Evolutionary conservation across 2,797 vertebrate species (phyloP).

Genomic region (Anguilla marmorata): DNA sequence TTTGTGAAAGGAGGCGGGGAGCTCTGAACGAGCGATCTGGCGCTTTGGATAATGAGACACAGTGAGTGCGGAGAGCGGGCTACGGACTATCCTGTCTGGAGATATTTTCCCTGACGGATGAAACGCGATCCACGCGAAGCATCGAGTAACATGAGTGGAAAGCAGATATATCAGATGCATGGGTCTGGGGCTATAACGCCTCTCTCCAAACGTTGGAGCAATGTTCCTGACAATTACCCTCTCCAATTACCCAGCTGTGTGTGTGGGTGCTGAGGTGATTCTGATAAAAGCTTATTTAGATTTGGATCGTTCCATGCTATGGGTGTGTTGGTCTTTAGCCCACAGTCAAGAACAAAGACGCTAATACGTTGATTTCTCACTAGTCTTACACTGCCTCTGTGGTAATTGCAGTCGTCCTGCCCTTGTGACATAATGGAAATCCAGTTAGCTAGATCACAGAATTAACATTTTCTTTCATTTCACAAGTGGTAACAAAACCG

Average conservation of each 20-base stretch:
- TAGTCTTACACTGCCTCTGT: constrained; percentile 6
- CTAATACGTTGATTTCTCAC: background rate
- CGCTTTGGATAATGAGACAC: constrained; percentile 61
- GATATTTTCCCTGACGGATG: constrained; percentile 47
- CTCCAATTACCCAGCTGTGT: constrained; percentile 64
- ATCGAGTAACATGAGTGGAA: constrained; percentile 68
- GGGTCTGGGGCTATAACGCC: constrained; percentile 58
- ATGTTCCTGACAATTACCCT: constrained; percentile 68
- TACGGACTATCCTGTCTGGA: background rate
- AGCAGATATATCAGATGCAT: constrained; percentile 71
- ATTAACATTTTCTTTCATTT: constrained; percentile 54
- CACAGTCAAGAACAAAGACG: constrained; percentile 38
- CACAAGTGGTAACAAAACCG: constrained; percentile 51
- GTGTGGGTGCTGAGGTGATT: constrained; percentile 50
- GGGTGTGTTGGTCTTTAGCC: constrained; percentile 34
- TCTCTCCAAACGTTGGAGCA: constrained; percentile 65
- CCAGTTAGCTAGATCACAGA: constrained; percentile 48
- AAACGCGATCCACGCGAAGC: constrained; percentile 74
- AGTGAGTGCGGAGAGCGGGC: background rate
- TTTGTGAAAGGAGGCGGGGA: constrained; percentile 60
- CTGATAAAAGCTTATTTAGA: constrained; percentile 67
- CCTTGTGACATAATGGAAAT: constrained; percentile 20
- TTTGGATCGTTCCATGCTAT: constrained; percentile 30
- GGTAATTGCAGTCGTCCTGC: background rate
- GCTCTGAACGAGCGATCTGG: constrained; percentile 56